Evolutionary conservation across 1,140 invertebrate species (phyloP).

Genomic region (Drosophila parvula): DNA sequence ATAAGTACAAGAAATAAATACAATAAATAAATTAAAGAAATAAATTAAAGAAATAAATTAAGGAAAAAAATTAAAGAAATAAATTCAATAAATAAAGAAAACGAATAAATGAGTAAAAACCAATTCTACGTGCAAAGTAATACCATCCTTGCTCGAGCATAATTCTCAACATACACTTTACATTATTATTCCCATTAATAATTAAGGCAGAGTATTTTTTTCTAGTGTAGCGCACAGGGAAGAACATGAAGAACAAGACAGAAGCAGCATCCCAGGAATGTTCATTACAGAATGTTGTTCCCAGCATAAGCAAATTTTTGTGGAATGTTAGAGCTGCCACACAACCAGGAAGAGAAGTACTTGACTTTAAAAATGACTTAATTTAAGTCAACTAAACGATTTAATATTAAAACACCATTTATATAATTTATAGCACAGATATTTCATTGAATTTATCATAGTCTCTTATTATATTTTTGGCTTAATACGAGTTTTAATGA

Average conservation of each 20-base stretch:
- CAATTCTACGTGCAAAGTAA: too few species aligned
- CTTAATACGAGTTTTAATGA: slow-evolving; percentile 19
- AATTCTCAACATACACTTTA: not conserved
- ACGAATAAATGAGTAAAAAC: not conserved
- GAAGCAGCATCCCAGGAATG: slow-evolving; percentile 5
- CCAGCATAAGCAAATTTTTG: slow-evolving; percentile 16
- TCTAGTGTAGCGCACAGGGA: not conserved
- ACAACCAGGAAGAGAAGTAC: not conserved
- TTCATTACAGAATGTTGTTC: slow-evolving; percentile 22
- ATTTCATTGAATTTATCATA: not conserved
- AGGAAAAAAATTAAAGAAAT: not conserved
- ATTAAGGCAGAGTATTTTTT: not conserved
- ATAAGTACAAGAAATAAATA: not conserved
- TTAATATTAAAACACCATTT: not conserved
- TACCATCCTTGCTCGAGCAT: not conserved
- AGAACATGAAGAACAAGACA: not conserved
- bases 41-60: not conserved
- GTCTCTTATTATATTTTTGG: not conserved
- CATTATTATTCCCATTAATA: not conserved
- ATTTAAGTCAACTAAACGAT: not conserved
- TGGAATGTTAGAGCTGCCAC: not conserved
- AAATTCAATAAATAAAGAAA: not conserved
- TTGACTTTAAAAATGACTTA: not conserved
- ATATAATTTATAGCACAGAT: not conserved
- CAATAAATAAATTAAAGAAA: not conserved